Base-by-base conservation (phyloP, 1,140 invertebrate species). In the Lepidurus apus region DNA sequence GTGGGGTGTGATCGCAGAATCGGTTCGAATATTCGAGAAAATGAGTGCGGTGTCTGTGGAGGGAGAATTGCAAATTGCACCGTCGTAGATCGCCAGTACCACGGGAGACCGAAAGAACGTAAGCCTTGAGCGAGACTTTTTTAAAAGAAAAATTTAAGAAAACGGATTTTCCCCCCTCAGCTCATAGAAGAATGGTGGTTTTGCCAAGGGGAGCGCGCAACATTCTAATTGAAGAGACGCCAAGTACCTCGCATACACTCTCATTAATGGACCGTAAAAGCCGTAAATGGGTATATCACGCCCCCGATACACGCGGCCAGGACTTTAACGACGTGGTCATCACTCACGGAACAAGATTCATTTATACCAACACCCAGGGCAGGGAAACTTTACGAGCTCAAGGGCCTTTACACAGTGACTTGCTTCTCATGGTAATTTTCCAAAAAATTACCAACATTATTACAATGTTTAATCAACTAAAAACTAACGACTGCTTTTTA, bases 1-100 rank as follows among this genome's bases (percentile, higher is more conserved):
- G 85, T 92, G 78, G 91, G 91, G 1, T 93, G 92, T 84, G 91
- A 93, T 84, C 88, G 88, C n/a, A 83, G 89, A 44, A 82, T 92
- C 53, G 89, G 88, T 42, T 93, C 91, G 0, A 84, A 83, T 43
- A 81, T 83, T 10, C 81, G 82, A 24, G 83, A 86, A 78, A 92
- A 93, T 84, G 85, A 86, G 47, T 94, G 93, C 83, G 91, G 92
- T 8, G 86, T 89, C 13, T 94, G 93, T 84, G 88, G 87, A 26
- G 92, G 92, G 5, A 87, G 91, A 80, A 88, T 88, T 81, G 87
- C 87, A 7, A 87, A 87, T 74, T 93, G 92, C 85, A 87, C 86
- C 43, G 85, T 82, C 65, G 82, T 87, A 77, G 84, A 83, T 77
- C 81, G 84, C 78, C 83, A 84, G 76, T 87, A 88, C 82, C 83